A percentile compares a stretch with the other conserved stretches of the same genome.
These are phyloP conservation scores for Caradrina kadenii DNA, from an alignment of 2,888 invertebrate genomes.

Conservation along the genomic window DNA sequence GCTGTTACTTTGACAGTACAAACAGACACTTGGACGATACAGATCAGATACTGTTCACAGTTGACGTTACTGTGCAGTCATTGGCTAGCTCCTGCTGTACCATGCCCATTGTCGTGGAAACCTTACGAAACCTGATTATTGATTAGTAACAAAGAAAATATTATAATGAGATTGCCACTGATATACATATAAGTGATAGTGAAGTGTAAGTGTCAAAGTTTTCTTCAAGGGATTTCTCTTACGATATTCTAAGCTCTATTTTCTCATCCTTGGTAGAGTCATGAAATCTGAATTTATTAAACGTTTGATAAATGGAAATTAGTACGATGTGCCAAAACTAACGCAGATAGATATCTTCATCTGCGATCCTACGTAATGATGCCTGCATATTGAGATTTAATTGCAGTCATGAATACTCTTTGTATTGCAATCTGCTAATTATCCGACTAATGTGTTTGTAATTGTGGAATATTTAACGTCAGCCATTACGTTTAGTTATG, in stretches of 20 bases:
- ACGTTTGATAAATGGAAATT: slow-evolving; percentile 9
- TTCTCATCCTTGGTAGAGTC: not conserved
- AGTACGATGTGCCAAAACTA: not conserved
- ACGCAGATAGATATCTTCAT: not conserved
- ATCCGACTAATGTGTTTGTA: slow-evolving; percentile 12
- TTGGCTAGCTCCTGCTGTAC: not conserved
- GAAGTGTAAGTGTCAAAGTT: too few relatives aligned
- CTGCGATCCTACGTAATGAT: not conserved
- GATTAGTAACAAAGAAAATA: not conserved
- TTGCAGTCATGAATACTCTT: not conserved
- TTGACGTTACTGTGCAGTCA: not conserved
- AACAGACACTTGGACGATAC: too few relatives aligned
- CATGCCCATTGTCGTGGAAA: too few relatives aligned
- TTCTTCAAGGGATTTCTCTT: too few relatives aligned
- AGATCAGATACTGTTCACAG: not conserved
- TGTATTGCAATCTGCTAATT: not conserved
- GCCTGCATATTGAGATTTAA: slow-evolving; percentile 11
- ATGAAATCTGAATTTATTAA: slow-evolving; percentile 2
- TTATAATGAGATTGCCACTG: not conserved
- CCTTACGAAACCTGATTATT: not conserved
- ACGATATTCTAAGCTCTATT: not conserved
- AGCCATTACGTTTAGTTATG: not conserved
- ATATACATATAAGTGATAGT: too few relatives aligned
- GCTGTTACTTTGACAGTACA: too few relatives aligned
- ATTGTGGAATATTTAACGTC: not conserved